Conservation (phyloP, 2,113 vertebrate genomes). For the Herpailurus yagouaroundi region DNA sequence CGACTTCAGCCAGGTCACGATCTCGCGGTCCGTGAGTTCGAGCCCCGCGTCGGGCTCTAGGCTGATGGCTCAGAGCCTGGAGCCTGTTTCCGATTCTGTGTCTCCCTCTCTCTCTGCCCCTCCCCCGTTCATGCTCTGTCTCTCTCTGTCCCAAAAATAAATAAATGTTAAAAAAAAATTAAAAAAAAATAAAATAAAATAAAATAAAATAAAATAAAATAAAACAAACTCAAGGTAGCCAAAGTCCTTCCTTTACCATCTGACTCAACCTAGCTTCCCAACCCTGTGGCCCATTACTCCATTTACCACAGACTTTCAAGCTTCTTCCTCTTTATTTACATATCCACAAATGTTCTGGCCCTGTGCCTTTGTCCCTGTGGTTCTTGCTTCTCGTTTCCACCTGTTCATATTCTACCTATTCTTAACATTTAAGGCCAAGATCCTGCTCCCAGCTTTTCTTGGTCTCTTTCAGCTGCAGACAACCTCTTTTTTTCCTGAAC, state of each 20-base stretch:
- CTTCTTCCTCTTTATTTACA: background rate
- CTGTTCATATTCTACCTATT: background rate
- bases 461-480: background rate
- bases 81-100: no score
- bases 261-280: background rate
- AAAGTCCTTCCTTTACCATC: background rate
- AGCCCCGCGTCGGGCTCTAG: no score
- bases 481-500: background rate
- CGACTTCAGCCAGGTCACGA: no score
- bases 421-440: background rate
- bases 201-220: no score
- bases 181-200: no score
- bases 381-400: background rate
- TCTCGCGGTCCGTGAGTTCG: no score
- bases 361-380: background rate
- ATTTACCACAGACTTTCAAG: background rate
- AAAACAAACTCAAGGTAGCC: background rate
- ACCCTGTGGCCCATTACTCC: background rate
- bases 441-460: slow-evolving; percentile 37
- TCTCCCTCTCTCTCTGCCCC: no score
- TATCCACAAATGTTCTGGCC: background rate
- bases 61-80: no score
- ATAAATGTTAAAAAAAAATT: no score
- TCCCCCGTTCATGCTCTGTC: no score
- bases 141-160: no score